Evolutionary conservation across 53 echinoderm and acorn worm species (phyloP), one percentile per base, ranked within the genome.

Genomic region (Holothuria scabra): DNA sequence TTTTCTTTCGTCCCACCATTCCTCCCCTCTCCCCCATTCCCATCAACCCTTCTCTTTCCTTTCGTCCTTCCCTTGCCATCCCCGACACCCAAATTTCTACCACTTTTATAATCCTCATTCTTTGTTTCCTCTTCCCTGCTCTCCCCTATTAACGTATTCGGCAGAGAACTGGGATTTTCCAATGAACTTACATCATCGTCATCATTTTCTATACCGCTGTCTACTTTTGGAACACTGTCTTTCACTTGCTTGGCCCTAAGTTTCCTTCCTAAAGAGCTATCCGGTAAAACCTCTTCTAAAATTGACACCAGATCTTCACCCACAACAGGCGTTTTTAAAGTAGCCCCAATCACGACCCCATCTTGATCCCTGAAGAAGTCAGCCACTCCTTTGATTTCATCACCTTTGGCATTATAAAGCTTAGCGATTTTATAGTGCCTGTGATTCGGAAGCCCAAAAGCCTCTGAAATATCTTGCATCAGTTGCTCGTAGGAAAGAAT

Each of bases 281-380:
- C 85, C 4, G 97, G 91, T 52, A 90, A 87, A 11, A 87, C 63
- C 65, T 97, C 97, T 18, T 94, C 89, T 76, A 86, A 66, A 61
- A 94, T 91, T 56, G 92, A 89, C 20, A 85, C 84, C 12, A 94
- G 57, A 4, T 92, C 89, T n/a, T 90, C 94, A 26, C 90, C 82
- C 32, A 70, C 66, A 29, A 92, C 80, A 48, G 74, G 89, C 14
- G 76, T 90, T 66, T 88, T 92, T 3, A 82, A 78, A 13, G 91
- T 76, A 4, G 93, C 85, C 66, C 94, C 97, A 37, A 97, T 92
- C 23, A 97, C 89, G 12, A 87, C 87, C 18, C 89, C 92, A 30
- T 94, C 94, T 14, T 86, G 86, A 76, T 94, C 92, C 66, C 97
- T 80, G 52, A 94, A 97, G 60, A 97, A 97, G 59, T 97, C 94